Conservation (phyloP, 2,888 invertebrate genomes). For the Drosophila ezoana region DNA sequence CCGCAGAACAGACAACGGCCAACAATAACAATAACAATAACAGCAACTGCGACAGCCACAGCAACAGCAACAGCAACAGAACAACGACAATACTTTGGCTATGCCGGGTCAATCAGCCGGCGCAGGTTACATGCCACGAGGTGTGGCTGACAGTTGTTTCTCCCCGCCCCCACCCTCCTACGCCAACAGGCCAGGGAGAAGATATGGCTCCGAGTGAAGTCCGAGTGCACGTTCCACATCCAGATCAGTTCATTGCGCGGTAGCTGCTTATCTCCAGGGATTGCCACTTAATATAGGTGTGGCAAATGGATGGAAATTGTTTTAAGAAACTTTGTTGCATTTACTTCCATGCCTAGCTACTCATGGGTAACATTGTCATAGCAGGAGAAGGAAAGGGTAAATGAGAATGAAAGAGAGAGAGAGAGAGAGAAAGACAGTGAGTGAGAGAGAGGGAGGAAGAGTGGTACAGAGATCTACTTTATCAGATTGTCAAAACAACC, state of each 20-base stretch:
- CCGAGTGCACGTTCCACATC: conserved; percentile 7
- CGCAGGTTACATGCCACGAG: conserved; percentile 38
- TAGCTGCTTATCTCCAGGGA: background rate
- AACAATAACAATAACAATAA: conserved; percentile 3
- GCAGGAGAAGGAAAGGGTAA: too few species aligned
- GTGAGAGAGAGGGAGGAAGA: too few species aligned
- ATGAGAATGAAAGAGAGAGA: too few species aligned
- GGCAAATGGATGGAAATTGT: background rate
- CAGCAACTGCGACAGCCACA: conserved; percentile 6
- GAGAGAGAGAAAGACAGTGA: too few species aligned
- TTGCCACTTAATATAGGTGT: conserved; percentile 1
- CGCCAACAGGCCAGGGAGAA: conserved; percentile 2
- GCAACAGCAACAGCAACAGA: conserved; percentile 19
- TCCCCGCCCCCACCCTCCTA: background rate
- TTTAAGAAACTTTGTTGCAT: background rate
- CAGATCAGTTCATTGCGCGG: background rate
- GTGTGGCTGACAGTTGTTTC: conserved; percentile 16
- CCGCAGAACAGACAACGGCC: conserved; percentile 50
- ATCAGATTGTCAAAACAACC: too few species aligned
- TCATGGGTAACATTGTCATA: too few species aligned
- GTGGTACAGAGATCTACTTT: too few species aligned
- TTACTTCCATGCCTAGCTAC: too few species aligned
- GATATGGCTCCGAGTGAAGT: background rate
- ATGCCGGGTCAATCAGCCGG: conserved; percentile 65
- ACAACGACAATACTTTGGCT: conserved; percentile 43